phyloP scores from a whole-genome alignment of 2,797 vertebrate species.

The Fratercula arctica region DNA sequence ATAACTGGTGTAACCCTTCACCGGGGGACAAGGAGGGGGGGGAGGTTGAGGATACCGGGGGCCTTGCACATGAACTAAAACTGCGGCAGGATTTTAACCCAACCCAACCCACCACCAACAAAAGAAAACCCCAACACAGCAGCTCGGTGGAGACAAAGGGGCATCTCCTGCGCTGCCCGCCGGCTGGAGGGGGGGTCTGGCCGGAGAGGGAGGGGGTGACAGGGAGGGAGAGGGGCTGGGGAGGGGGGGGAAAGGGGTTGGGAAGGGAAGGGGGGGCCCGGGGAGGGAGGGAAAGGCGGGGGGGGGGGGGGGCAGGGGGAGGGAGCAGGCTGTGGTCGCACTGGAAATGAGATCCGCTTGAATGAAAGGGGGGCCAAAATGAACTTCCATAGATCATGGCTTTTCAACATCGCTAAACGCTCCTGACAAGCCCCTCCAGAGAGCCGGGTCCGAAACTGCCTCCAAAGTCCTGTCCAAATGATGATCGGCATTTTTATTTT shows the following conservation, averaged over 20 bases:
- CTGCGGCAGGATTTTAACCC: conserved; percentile 42
- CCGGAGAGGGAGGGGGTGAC: neutral
- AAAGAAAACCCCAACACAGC: neutral
- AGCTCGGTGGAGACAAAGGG: conserved; percentile 46
- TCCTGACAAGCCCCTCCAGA: conserved; percentile 9
- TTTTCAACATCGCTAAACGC: conserved; percentile 21
- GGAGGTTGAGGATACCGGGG: neutral
- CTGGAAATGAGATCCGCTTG: conserved; percentile 50
- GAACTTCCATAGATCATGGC: conserved; percentile 29
- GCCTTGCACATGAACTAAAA: conserved; percentile 59
- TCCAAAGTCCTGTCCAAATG: neutral
- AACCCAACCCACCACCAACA: conserved; percentile 7
- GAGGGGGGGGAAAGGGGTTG: too few relatives aligned
- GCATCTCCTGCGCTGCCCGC: conserved; percentile 17
- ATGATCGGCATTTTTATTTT: neutral
- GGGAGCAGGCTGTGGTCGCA: neutral
- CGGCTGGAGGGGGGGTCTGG: neutral
- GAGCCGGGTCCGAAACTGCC: neutral
- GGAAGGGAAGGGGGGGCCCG: too few relatives aligned
- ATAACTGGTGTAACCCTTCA: conserved; percentile 37
- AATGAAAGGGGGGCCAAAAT: conserved; percentile 37
- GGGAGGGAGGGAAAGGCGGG: neutral
- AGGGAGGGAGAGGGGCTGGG: neutral
- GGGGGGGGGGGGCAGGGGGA: neutral
- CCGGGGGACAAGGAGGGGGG: neutral